phyloP scores from a whole-genome alignment of 2,888 invertebrate species.

The Escarpia spicata region DNA sequence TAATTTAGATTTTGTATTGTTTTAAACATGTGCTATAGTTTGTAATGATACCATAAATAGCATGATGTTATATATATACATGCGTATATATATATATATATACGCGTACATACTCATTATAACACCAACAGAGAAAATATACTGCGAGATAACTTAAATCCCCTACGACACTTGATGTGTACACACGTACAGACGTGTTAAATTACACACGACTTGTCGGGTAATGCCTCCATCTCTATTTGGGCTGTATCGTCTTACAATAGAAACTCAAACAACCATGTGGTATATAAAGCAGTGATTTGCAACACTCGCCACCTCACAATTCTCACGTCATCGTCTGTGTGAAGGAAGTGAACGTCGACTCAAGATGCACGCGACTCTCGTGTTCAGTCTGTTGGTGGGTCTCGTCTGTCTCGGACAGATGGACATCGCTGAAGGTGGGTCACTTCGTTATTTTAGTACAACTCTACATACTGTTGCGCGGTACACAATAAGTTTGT shows the following conservation, averaged over 20 bases:
- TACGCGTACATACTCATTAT: not conserved
- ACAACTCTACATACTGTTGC: too few species aligned
- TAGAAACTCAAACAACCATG: not conserved
- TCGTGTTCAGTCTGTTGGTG: not conserved
- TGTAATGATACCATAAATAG: too few species aligned
- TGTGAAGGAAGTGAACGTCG: not conserved
- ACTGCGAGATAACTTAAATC: not conserved
- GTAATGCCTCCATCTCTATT: not conserved
- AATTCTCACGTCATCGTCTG: not conserved
- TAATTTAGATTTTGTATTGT: too few species aligned
- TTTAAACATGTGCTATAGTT: too few species aligned
- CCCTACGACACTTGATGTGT: not conserved
- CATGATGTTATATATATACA: not conserved
- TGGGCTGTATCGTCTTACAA: not conserved
- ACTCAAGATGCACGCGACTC: conserved; percentile 4
- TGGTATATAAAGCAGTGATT: not conserved
- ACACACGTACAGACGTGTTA: not conserved
- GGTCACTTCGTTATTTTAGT: not conserved
- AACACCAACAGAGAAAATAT: not conserved
- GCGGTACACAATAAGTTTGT: too few species aligned
- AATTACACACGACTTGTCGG: not conserved
- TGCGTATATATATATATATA: not conserved
- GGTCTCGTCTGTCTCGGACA: not conserved
- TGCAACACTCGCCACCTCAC: not conserved
- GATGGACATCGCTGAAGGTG: not conserved